Evolutionary conservation across 2,888 invertebrate species (phyloP), one percentile per base, ranked within the genome.

Genomic region (Hypercompe scribonia): DNA sequence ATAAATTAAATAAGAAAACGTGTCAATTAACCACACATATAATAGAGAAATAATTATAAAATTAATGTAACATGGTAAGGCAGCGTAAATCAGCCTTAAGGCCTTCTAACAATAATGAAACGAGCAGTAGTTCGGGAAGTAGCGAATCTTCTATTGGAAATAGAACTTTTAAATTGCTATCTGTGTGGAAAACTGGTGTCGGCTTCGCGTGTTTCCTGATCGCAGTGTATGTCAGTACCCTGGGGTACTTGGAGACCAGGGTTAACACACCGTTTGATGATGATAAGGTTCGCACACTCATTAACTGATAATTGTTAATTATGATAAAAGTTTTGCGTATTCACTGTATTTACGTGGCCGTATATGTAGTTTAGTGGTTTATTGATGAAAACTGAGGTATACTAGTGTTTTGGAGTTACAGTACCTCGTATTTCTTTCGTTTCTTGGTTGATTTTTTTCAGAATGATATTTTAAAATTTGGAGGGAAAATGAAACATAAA

Each of bases 191-290:
- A 90, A 96, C 96, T 31, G 86, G 95, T 34, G 90, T 97, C 24
- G 97, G 97, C 13, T 95, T 95, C 65, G 88, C 96, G 21, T 97
- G 97, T 82, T 96, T 98, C 73, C 91, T 96, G 0, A 95, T 98
- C 69, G 98, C 98, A 3, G 96, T 97, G 0, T 97, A 97, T 89
- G 97, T 98, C 81, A 97, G 98, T 70, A 97, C 97, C 83, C 93
- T 97, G 86, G 98, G 98, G 2, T 99, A 98, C 88, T 91, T 98
- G 78, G 98, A 98, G 94, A 98, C 98, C 0, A 96, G 98, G 81
- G 98, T 99, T 0, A 98, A 98, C 90, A 98, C 98, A 0, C 98
- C 98, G 0, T 97, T 97, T 80, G 97, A 97, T 86, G 97, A 97
- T 81, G 97, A 97, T 81, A 98, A 98, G 96, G 98, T 97, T 91